phyloP scores from a whole-genome alignment of 23 tunicate species.

The Oikopleura dioica region DNA sequence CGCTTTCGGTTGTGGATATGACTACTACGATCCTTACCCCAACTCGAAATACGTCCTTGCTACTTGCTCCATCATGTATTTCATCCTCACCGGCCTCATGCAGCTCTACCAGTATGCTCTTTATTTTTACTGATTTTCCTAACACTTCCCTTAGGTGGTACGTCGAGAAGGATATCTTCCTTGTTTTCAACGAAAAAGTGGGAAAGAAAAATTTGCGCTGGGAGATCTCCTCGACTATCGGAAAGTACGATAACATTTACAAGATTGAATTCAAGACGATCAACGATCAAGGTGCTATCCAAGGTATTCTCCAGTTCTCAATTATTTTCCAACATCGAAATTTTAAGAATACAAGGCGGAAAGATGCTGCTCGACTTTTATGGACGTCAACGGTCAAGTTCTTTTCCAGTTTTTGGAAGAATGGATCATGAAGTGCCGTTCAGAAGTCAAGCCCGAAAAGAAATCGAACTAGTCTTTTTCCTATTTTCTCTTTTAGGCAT shows the following conservation, averaged over 20 bases:
- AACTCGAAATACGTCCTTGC: background rate
- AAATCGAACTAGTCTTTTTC: background rate
- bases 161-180: conserved; percentile 11
- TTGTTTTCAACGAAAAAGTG: background rate
- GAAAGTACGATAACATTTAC: conserved; percentile 9
- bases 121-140: background rate
- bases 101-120: background rate
- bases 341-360: background rate
- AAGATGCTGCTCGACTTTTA: background rate
- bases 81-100: background rate
- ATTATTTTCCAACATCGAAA: background rate
- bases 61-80: background rate
- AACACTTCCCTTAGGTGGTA: background rate
- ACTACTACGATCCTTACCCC: conserved; percentile 3
- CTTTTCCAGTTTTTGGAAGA: background rate
- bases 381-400: conserved; percentile 9
- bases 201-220: background rate
- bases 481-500: background rate
- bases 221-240: background rate
- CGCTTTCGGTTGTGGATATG: conserved; percentile 2
- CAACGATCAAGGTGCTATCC: background rate
- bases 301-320: background rate
- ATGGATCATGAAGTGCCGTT: conserved; percentile 1
- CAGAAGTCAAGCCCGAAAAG: background rate
- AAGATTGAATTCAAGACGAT: background rate